Base-by-base conservation (phyloP, 2,888 invertebrate species). In the Agrotis clavis region DNA sequence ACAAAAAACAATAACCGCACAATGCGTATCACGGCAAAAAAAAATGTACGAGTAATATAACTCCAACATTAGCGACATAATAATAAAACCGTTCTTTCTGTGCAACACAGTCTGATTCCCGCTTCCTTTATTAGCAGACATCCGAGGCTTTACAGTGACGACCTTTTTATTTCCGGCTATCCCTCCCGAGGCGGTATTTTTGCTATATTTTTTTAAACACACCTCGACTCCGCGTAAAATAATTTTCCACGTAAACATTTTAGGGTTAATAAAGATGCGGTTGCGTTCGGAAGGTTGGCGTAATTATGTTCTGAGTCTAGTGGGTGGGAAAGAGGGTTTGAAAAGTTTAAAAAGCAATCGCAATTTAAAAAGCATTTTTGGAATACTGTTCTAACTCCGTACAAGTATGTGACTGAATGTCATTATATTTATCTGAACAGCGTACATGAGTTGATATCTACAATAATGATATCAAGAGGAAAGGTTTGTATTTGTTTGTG, bases 131-230 rank as follows among this genome's bases (percentile, higher is more conserved):
- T 94, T 94, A 94, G 92, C 88, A 89, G 86, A 88, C 92, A 91
- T 77, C 75, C 92, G 91, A 88, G 90, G 93, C 88, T 94, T 94
- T 92, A 91, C 90, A 88, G 85, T 88, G 93, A 94, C 92, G 95
- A 92, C 93, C 92, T 93, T 94, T 95, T 95, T 95, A 94, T 94
- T 94, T 93, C 91, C 91, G 91, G 88, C 91, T 90, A 91, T 91
- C 90, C 90, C 84, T 82, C 88, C 84, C 84, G 68, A 67, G 77
- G 78, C 82, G 72, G 67, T 83, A 82, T 86, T 85, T 86, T 87
- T 84, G 82, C 83, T 78, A 82, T 84, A 86, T 85, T 87, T 87
- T 89, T 90, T 88, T 86, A 82, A 84, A 90, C 88, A 89, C 90
- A 90, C 90, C 91, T 80, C 83, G 80, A 79, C 79, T 79, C 78